These are phyloP conservation scores for Drosophila basisetae DNA, from an alignment of 2,888 invertebrate genomes.

Conservation along the genomic window DNA sequence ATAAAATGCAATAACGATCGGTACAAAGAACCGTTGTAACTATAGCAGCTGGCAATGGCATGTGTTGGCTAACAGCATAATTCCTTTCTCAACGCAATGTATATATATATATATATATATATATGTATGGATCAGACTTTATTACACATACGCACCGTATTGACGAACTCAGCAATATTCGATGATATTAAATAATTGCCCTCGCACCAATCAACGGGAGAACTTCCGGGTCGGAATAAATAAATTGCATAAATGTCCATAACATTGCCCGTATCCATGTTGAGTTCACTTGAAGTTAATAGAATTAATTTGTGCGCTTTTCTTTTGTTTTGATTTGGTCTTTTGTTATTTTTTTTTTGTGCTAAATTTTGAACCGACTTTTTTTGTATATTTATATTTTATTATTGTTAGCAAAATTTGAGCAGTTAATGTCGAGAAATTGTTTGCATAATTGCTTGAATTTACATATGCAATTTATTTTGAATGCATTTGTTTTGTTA, in stretches of 20 bases:
- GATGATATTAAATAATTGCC: slow-evolving; percentile 92
- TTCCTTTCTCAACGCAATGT: slow-evolving; percentile 14
- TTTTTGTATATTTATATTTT: slow-evolving; percentile 2
- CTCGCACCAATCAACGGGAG: slow-evolving; percentile 94
- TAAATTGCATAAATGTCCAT: slow-evolving; percentile 82
- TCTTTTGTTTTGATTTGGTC: slow-evolving; percentile 16
- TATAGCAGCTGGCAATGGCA: slow-evolving; percentile 22
- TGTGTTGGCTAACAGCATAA: slow-evolving; percentile 25
- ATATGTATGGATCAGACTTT: background rate
- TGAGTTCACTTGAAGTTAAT: slow-evolving; percentile 10
- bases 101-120: background rate
- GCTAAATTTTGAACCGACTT: slow-evolving; percentile 29
- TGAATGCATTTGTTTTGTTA: slow-evolving; percentile 29
- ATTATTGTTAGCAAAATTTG: background rate
- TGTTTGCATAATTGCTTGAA: slow-evolving; percentile 43
- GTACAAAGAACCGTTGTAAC: slow-evolving; percentile 5
- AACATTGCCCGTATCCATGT: slow-evolving; percentile 61
- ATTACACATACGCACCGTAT: slow-evolving; percentile 88
- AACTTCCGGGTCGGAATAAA: slow-evolving; percentile 88
- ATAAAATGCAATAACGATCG: slow-evolving; percentile 16
- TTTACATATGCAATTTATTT: slow-evolving; percentile 30
- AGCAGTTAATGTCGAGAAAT: slow-evolving; percentile 21
- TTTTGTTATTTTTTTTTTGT: slow-evolving; percentile 7
- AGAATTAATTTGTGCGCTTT: slow-evolving; percentile 17
- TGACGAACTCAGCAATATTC: slow-evolving; percentile 92